These are phyloP conservation scores for Dascillus cervinus DNA, from an alignment of 2,888 invertebrate genomes.

Conservation along the genomic window DNA sequence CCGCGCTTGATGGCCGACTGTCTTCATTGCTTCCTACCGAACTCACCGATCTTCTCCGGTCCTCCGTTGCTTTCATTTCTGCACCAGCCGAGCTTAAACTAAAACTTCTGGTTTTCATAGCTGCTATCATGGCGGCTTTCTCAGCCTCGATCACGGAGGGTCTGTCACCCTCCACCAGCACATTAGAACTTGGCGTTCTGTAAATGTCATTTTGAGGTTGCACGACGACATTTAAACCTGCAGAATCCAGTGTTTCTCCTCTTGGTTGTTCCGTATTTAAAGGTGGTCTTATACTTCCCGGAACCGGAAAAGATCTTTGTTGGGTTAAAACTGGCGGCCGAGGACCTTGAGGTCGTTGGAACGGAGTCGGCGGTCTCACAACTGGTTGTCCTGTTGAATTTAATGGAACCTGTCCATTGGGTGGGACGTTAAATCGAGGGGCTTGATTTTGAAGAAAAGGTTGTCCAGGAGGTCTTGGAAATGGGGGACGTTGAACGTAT, in stretches of 20 bases:
- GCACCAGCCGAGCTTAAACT: slow-evolving; percentile 49
- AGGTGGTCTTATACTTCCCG: slow-evolving; percentile 25
- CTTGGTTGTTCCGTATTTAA: slow-evolving; percentile 14
- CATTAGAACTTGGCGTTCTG: slow-evolving; percentile 32
- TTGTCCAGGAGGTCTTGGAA: slow-evolving; percentile 23
- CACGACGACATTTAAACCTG: slow-evolving; percentile 33
- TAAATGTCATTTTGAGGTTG: slow-evolving; percentile 31
- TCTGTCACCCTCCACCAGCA: slow-evolving; percentile 23
- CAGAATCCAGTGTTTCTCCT: slow-evolving; percentile 34
- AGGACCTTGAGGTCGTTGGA: slow-evolving; percentile 19
- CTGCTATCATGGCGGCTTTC: too few relatives aligned
- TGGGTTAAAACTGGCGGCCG: slow-evolving; percentile 36
- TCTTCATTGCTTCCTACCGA: slow-evolving; percentile 43
- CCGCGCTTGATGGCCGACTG: slow-evolving; percentile 25
- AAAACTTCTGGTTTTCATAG: slow-evolving; percentile 48
- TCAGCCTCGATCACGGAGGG: too few relatives aligned
- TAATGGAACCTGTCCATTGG: slow-evolving; percentile 6
- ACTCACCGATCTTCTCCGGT: slow-evolving; percentile 47
- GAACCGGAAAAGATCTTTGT: slow-evolving; percentile 44
- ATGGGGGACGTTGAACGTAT: slow-evolving; percentile 30
- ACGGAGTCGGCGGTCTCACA: slow-evolving; percentile 17
- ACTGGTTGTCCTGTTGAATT: slow-evolving; percentile 18
- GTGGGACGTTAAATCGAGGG: slow-evolving; percentile 3
- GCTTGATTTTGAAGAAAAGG: slow-evolving; percentile 13
- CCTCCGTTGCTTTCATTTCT: slow-evolving; percentile 44